Conservation (phyloP, 2,888 invertebrate species). For the Zaprionus lineosus region DNA sequence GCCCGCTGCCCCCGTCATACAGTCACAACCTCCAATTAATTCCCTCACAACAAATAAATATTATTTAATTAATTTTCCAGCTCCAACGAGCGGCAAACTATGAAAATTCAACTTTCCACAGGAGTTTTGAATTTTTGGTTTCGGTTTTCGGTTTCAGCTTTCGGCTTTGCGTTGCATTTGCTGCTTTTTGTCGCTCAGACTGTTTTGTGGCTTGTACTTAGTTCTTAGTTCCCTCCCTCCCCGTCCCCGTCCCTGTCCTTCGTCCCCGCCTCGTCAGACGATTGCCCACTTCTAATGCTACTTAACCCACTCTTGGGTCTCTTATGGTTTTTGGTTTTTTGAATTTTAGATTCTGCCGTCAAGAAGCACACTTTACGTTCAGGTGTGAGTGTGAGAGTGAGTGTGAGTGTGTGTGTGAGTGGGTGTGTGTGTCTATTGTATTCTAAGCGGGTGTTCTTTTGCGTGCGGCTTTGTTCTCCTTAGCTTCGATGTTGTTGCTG, state of each 20-base stretch:
- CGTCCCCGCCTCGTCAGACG: too few species aligned
- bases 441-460: too few species aligned
- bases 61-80: constrained; percentile 67
- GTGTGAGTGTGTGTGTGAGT: constrained; percentile 20
- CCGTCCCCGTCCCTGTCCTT: too few species aligned
- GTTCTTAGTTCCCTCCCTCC: too few species aligned
- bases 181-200: too few species aligned
- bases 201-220: too few species aligned
- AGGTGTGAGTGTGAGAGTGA: constrained; percentile 1
- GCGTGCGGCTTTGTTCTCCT: too few species aligned
- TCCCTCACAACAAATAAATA: constrained; percentile 54
- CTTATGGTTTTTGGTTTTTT: constrained; percentile 29
- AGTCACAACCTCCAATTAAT: too few species aligned
- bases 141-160: constrained; percentile 39
- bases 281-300: too few species aligned
- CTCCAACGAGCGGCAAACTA: constrained; percentile 7
- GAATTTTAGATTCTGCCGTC: constrained; percentile 15
- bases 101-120: constrained; percentile 14
- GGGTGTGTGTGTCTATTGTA: constrained; percentile 11
- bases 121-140: constrained; percentile 7
- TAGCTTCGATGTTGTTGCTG: constrained; percentile 53
- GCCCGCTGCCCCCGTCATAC: too few species aligned
- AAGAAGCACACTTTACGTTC: constrained; percentile 17
- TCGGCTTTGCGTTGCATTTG: constrained; percentile 5
- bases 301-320: too few species aligned